Base-by-base conservation (phyloP, 2,888 invertebrate species). In the Metellina segmentata region DNA sequence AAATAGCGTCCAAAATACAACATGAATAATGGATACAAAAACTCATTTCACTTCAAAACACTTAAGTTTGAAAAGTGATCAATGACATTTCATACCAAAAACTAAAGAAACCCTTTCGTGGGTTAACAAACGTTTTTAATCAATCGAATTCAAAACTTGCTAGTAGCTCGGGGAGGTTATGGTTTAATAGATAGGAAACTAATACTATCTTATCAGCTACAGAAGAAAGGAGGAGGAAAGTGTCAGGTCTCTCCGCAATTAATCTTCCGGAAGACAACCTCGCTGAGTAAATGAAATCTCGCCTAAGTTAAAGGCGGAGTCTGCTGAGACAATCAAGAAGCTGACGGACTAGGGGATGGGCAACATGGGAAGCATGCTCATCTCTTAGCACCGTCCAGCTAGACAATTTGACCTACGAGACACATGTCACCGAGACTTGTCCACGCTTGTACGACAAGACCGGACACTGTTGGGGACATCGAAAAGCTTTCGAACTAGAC, bases 361-460 rank as follows among this genome's bases (percentile, higher is more conserved):
- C 34, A 34, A 71, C 51, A 82, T n/a, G 16, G 53, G 74, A 49
- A n/a, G 72, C 19, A 49, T 49, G 19, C 20, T 16, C 19, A 20
- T 53, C 83, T 53, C 71, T 53, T 81, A 69, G 70, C 7, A 49
- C n/a, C 48, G 81, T 48, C 49, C 52, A 87, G 61, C 51, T 69
- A 51, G 78, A 83, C 83, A 49, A 77, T 78, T 71, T 91, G 91
- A 91, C 91, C 91, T 91, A 78, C 78, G 78, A 85, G 88, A 85
- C 85, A 85, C 79, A 81, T 92, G 91, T 92, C 91, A 92, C 74
- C 74, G 74, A 53, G 91, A 88, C 89, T 75, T 89, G 91, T 85
- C 89, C 91, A 75, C 48, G 70, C 89, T 20, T 92, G 91, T 92
- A n/a, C 52, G 91, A 92, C 91, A 92, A 61, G 87, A 61, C 88